Percentiles rank a stretch among this genome's conserved stretches.
Conservation (phyloP, 2,797 vertebrate species). For the Myotis pilosus region DNA sequence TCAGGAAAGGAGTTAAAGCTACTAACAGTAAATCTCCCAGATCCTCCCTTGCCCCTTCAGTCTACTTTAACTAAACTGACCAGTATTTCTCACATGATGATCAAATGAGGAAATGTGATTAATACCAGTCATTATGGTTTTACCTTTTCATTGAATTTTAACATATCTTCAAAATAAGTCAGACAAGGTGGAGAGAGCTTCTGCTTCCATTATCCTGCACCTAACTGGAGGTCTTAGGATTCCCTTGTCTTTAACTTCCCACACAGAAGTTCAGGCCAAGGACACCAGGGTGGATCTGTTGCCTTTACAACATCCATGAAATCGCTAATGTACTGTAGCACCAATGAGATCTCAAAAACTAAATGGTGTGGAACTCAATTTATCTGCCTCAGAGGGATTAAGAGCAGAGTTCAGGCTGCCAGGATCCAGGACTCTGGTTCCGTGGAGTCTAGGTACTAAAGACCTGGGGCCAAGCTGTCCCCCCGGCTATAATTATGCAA, state of each 20-base stretch:
- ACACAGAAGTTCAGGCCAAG: background rate
- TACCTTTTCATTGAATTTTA: background rate
- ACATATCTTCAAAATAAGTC: background rate
- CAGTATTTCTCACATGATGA: background rate
- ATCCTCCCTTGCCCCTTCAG: background rate
- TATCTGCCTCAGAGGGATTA: conserved; percentile 39
- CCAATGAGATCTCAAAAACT: background rate
- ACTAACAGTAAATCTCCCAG: background rate
- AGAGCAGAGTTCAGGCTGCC: background rate
- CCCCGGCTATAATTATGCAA: conserved; percentile 38
- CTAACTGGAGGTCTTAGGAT: background rate
- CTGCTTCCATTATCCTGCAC: background rate
- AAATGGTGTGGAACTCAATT: background rate
- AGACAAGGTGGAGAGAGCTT: background rate
- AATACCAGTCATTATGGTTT: background rate
- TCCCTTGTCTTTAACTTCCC: background rate
- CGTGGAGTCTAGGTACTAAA: conserved; percentile 37
- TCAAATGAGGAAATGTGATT: background rate
- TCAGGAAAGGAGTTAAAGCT: background rate
- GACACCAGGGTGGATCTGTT: background rate
- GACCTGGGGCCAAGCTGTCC: conserved; percentile 5
- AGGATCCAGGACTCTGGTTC: conserved; percentile 43
- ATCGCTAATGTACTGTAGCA: background rate
- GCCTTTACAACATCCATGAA: background rate
- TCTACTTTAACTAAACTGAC: background rate